phyloP scores from a whole-genome alignment of 2,113 vertebrate species.

The Cheirogaleus medius region DNA sequence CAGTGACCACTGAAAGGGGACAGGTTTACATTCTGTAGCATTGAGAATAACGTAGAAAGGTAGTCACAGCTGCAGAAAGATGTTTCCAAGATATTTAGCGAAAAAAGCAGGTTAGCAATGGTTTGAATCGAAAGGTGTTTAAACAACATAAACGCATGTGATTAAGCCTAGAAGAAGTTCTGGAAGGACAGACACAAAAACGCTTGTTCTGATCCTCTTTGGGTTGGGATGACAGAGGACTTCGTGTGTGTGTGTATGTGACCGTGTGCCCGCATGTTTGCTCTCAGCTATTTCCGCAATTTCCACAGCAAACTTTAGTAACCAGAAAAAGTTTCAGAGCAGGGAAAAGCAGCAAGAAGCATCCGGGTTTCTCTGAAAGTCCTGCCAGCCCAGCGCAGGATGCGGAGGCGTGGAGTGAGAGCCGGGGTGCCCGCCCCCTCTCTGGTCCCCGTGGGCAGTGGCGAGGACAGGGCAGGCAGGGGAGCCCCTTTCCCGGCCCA shows the following conservation, averaged over 20 bases:
- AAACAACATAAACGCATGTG: background rate
- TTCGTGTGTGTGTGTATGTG: too few relatives aligned
- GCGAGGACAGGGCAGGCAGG: background rate
- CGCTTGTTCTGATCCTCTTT: accelerated
- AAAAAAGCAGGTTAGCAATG: background rate
- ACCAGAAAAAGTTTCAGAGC: background rate
- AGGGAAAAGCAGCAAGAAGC: background rate
- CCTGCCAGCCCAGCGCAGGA: background rate
- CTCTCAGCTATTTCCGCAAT: background rate
- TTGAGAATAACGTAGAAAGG: background rate
- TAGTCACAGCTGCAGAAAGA: background rate
- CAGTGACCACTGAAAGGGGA: accelerated
- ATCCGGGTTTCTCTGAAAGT: background rate
- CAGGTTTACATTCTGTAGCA: accelerated
- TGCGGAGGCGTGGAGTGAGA: background rate
- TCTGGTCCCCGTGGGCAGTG: background rate
- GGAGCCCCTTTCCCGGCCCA: too few relatives aligned
- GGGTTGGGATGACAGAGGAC: accelerated
- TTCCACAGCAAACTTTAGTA: background rate
- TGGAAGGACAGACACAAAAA: background rate
- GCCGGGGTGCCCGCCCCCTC: accelerated
- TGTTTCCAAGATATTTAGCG: background rate
- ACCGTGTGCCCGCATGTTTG: accelerated
- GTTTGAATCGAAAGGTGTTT: background rate
- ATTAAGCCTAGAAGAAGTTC: background rate